Percentiles rank a stretch among this genome's conserved stretches.
Evolutionary conservation across 2,888 invertebrate genomes (phyloP).

Genomic region (Melinaea menophilus): DNA sequence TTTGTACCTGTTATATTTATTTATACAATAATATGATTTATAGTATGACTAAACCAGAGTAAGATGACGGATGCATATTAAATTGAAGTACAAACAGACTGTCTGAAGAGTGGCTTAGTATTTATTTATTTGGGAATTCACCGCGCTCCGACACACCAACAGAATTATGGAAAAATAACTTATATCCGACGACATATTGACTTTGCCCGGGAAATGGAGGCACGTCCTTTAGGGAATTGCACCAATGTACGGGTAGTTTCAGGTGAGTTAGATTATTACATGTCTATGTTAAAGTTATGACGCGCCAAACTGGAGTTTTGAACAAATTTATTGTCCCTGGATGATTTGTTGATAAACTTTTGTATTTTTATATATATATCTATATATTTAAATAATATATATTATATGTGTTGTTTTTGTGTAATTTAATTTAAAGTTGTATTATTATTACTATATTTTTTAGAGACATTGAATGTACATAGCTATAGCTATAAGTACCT

Average conservation of each 20-base stretch:
- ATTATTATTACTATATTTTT: too few species aligned
- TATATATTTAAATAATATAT: too few species aligned
- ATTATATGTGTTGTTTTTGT: too few species aligned
- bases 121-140: conserved; percentile 77
- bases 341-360: conserved; percentile 16
- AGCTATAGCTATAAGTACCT: too few species aligned
- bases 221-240: conserved; percentile 66
- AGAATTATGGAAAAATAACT: conserved; percentile 75
- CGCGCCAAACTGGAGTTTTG: conserved; percentile 23
- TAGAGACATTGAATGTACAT: background rate
- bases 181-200: conserved; percentile 72
- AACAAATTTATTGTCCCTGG: conserved; percentile 28
- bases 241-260: conserved; percentile 43
- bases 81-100: conserved; percentile 49
- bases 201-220: conserved; percentile 59
- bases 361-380: conserved; percentile 3
- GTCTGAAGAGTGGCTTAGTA: conserved; percentile 46
- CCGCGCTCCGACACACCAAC: conserved; percentile 41
- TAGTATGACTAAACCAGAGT: too few species aligned
- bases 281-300: conserved; percentile 29
- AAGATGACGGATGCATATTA: conserved; percentile 43
- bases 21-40: too few species aligned
- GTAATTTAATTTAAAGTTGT: too few species aligned
- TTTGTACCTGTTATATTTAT: too few species aligned
- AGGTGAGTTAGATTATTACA: conserved; percentile 30